Conservation (phyloP, 1,140 invertebrate genomes). For the Apis mellifera region Amel_HAv3.1 CM009943.2:6052501-6053000, state of each 20-base stretch:
- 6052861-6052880: too few relatives aligned
- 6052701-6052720: background rate
- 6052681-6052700: background rate
- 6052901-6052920: too few relatives aligned
- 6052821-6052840: background rate
- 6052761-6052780: background rate
- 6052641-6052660: too few relatives aligned
- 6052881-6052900: too few relatives aligned
- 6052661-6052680: too few relatives aligned
- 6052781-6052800: background rate
- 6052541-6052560: conserved; percentile 39
- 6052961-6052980: too few relatives aligned
- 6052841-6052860: background rate
- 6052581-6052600: background rate
- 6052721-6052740: background rate
- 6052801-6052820: background rate
- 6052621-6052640: too few relatives aligned
- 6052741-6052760: background rate
- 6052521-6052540: conserved; percentile 61
- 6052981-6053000: too few relatives aligned
- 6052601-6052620: background rate
- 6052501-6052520: conserved; percentile 45
- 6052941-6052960: too few relatives aligned
- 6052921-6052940: too few relatives aligned
- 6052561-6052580: conserved; percentile 55